Evolutionary conservation across 92 coral and sea anemone genomes (phyloP).

Genomic region (Parazoanthus swiftii): DNA sequence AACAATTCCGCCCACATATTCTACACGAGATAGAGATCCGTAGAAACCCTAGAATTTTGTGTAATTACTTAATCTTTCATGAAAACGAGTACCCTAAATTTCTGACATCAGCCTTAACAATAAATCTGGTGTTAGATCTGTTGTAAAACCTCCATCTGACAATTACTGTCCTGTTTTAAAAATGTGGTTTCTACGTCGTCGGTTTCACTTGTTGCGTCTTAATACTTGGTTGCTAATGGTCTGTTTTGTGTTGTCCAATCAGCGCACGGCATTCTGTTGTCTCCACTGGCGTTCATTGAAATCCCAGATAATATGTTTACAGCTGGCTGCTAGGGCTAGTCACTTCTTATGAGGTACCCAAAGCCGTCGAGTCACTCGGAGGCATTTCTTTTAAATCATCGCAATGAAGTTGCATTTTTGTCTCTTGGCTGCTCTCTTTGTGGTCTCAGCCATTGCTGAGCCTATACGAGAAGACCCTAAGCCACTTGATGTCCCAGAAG

Average conservation of each 20-base stretch:
- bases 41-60: not conserved
- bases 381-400: not conserved
- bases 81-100: not conserved
- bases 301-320: not conserved
- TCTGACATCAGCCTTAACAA: no score
- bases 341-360: not conserved
- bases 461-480: not conserved
- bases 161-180: not conserved
- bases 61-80: no score
- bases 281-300: not conserved
- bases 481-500: not conserved
- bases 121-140: not conserved
- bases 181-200: not conserved
- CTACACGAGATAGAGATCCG: not conserved
- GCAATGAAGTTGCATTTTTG: not conserved
- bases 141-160: not conserved
- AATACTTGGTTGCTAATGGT: not conserved
- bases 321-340: not conserved
- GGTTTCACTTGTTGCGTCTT: not conserved
- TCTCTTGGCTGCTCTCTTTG: not conserved
- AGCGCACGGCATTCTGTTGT: not conserved
- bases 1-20: not conserved
- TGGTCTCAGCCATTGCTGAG: not conserved
- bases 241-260: not conserved
- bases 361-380: not conserved